Base-by-base conservation (phyloP, 2,113 vertebrate genomes). In the Phoxinus phoxinus region DNA sequence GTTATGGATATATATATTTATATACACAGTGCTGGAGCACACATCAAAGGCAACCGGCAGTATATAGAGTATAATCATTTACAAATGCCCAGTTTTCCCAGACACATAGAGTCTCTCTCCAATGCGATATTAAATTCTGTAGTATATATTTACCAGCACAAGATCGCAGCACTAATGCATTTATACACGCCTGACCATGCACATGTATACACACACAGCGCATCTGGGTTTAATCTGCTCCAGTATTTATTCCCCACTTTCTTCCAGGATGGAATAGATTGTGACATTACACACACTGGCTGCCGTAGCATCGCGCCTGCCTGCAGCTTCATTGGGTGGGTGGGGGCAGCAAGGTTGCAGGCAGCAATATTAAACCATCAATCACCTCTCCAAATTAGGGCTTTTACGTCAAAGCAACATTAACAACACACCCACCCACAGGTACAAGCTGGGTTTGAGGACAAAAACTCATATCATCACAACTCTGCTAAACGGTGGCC, bases 331-430 rank as follows among this genome's bases (percentile, higher is more conserved):
- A 93, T 94, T 92, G 92, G 93, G 92, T 95, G 90, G 94, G 94
- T 92, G 93, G 92, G 94, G 94, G 93, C 94, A 95, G 93, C 88
- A 88, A 92, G 94, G 95, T 95, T 95, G 93, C 94, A 92, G 94
- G 93, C 94, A 93, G 94, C 93, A 94, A 95, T 95, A 95, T 95
- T 95, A 95, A 95, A 95, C 95, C 95, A 95, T 95, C 95, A 95
- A 95, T 95, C 94, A 95, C 93, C 90, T 90, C 83, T 90, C 93
- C 92, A 95, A 95, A 94, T 95, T 95, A 95, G 94, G 93, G 93
- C 92, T 93, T 86, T 94, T 94, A 94, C 93, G 94, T 94, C 93
- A 94, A 92, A 93, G 92, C 89, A 92, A 92, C 93, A 93, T 93
- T 93, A 90, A 91, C 91, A 88, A 87, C 90, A 86, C 90, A 84